Evolutionary conservation across 2,888 invertebrate species (phyloP).

Genomic region (Pristionchus japonicus): DNA sequence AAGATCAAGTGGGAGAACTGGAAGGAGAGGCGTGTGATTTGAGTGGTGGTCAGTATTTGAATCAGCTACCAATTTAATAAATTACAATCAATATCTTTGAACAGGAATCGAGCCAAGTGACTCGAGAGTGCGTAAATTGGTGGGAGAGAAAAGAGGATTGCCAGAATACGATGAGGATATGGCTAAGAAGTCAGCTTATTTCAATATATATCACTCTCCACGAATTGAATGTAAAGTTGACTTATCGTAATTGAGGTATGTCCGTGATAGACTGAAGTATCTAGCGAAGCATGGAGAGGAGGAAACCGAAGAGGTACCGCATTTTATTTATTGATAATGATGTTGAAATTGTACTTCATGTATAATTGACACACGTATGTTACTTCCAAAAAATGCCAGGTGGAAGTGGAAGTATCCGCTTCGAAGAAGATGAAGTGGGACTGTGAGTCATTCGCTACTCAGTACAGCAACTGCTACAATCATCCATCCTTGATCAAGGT

Average conservation of each 20-base stretch:
- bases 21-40: conserved; percentile 54
- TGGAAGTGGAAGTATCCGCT: conserved; percentile 50
- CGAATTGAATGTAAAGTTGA: background rate
- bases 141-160: conserved; percentile 84
- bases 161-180: conserved; percentile 61
- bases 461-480: conserved; percentile 91
- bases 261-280: conserved; percentile 57
- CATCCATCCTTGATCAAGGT: conserved; percentile 88
- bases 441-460: conserved; percentile 78
- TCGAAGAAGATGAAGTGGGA: conserved; percentile 69
- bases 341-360: too few species aligned
- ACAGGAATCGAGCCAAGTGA: conserved; percentile 84
- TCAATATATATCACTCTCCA: background rate
- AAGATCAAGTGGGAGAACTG: conserved; percentile 59
- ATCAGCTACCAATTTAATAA: background rate
- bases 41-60: background rate
- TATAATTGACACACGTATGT: too few species aligned
- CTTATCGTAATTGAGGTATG: conserved; percentile 47
- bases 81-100: background rate
- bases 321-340: too few species aligned
- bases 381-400: too few species aligned
- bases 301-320: conserved; percentile 60
- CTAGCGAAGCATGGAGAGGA: conserved; percentile 59
- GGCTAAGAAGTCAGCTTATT: conserved; percentile 34
- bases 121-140: conserved; percentile 83